phyloP scores from a whole-genome alignment of 2,797 vertebrate genomes.

The Carapus acus region DNA sequence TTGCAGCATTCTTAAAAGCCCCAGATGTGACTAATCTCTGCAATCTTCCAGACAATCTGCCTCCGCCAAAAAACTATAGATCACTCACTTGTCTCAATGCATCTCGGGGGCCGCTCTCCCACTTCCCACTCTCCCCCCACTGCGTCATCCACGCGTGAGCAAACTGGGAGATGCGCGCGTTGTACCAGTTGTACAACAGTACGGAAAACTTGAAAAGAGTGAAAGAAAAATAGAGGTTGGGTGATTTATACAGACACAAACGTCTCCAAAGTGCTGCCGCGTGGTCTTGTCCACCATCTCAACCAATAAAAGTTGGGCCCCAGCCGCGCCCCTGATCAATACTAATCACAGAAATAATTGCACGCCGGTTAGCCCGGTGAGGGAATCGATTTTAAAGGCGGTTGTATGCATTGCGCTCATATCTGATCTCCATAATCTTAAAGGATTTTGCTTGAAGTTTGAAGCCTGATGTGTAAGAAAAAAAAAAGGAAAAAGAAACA shows the following conservation, averaged over 20 bases:
- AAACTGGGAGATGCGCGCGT: too few relatives aligned
- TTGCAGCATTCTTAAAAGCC: constrained; percentile 82
- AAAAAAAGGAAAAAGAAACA: too few relatives aligned
- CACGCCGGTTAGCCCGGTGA: constrained; percentile 60
- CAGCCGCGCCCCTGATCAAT: constrained; percentile 66
- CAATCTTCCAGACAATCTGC: constrained; percentile 78
- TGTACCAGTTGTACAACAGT: too few relatives aligned
- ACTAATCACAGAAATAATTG: constrained; percentile 80
- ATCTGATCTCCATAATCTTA: constrained; percentile 75
- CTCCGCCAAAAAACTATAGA: constrained; percentile 72
- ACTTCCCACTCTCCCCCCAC: constrained; percentile 39
- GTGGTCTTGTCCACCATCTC: constrained; percentile 49
- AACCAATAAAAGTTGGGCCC: constrained; percentile 59
- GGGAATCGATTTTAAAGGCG: constrained; percentile 71
- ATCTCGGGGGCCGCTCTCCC: too few relatives aligned
- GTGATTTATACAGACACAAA: constrained; percentile 12
- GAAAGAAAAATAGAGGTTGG: too few relatives aligned
- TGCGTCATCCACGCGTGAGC: constrained; percentile 28
- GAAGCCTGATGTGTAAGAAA: constrained; percentile 56
- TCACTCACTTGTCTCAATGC: constrained; percentile 74
- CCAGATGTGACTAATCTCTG: constrained; percentile 82
- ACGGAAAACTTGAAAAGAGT: too few relatives aligned
- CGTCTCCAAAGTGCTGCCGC: constrained; percentile 19
- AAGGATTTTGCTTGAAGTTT: constrained; percentile 63
- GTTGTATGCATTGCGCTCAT: constrained; percentile 74